A percentile compares a stretch with the other conserved stretches of the same genome.
Conservation (phyloP, 2,888 invertebrate genomes). For the Bugulina stolonifera region DNA sequence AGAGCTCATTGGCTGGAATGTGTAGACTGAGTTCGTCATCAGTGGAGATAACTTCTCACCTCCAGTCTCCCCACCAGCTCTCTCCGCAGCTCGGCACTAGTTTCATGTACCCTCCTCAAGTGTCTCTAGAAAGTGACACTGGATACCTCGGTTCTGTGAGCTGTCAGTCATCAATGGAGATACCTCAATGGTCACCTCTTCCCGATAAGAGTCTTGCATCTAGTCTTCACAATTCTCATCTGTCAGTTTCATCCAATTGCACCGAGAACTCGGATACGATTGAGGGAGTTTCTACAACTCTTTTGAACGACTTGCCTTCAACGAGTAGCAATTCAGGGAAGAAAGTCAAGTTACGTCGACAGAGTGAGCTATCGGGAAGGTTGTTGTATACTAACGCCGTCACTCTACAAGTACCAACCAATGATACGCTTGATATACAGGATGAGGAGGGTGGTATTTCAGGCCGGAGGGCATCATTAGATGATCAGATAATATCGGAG, state of each 20-base stretch:
- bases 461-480: conserved; percentile 3
- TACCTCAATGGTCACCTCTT: too few species aligned
- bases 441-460: not conserved
- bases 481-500: not conserved
- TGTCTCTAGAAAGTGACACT: conserved; percentile 6
- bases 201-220: too few species aligned
- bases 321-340: too few species aligned
- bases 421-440: not conserved
- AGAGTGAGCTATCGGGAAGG: too few species aligned
- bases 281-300: too few species aligned
- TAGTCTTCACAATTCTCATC: too few species aligned
- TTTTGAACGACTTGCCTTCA: too few species aligned
- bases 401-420: conserved; percentile 1
- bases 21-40: not conserved
- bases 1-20: not conserved
- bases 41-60: conserved; percentile 4
- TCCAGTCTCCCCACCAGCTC: not conserved
- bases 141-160: conserved; percentile 1
- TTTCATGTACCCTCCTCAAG: not conserved
- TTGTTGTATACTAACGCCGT: conserved; percentile 13
- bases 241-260: too few species aligned
- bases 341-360: too few species aligned
- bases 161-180: conserved; percentile 9
- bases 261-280: too few species aligned
- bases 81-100: not conserved